Evolutionary conservation across 1,140 invertebrate genomes (phyloP), one percentile per base, ranked within the genome.

Genomic region (Panulirus ornatus): DNA sequence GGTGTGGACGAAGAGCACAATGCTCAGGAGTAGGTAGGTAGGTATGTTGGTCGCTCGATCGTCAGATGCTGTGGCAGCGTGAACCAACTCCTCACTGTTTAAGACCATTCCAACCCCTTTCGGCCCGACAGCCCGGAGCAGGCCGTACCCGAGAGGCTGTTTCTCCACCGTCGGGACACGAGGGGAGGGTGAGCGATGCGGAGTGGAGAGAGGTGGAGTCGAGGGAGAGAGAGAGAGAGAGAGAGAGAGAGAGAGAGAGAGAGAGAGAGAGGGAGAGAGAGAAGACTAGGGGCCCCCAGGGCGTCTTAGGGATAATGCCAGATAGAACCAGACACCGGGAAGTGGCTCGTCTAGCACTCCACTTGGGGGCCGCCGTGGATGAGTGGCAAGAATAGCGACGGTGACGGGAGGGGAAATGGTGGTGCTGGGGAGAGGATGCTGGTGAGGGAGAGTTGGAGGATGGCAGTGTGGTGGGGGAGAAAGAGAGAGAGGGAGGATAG

Each of bases 261-360:
- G 27, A 27, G 58, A 63, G 58, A 27, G 58, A 6, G 1, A 63
- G 58, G 58, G 58, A 63, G 6, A 16, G 27, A 27, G 19, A 63
- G 58, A 16, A 63, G 8, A 16, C 58, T 63, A 2, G 19, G 66
- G 16, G 27, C 27, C 66, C 66, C 66, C 16, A 22, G 66, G 66
- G 66, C 66, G 66, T 70, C 66, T 70, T 34, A 30, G 66, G 66
- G 66, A 70, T 70, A 27, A 70, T 70, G 66, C 66, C 66, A 70
- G 66, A n/a, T n/a, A 70, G 66, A 34, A 70, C 9, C 27, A 70
- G 66, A 70, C 66, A 70, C 16, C 66, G 2, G 27, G 66, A 70
- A 70, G 66, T 70, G 66, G 27, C 66, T 70, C 66, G 27, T 70
- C 16, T 70, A 34, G 36, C 3, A n/a, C 66, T 16, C 27, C 27